phyloP scores from a whole-genome alignment of 2,888 invertebrate genomes.

The Drosophila longiperda region DNA sequence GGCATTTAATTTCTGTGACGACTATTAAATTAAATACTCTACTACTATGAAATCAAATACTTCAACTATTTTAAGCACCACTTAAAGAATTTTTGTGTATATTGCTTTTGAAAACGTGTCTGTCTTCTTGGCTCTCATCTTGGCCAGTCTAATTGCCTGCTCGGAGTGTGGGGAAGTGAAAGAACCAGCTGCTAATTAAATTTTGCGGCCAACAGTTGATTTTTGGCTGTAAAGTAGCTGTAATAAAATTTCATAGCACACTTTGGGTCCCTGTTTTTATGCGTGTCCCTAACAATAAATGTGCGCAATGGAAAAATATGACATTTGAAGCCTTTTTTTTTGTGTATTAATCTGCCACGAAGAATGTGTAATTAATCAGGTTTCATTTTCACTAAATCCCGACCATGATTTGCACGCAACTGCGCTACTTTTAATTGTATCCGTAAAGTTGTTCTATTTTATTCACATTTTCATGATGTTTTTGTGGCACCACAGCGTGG shows the following conservation, averaged over 20 bases:
- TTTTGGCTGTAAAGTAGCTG: constrained; percentile 36
- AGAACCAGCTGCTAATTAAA: constrained; percentile 52
- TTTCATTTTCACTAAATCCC: constrained; percentile 77
- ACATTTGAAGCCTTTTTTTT: constrained; percentile 67
- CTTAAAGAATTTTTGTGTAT: constrained; percentile 11
- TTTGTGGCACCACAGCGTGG: constrained; percentile 39
- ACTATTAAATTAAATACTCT: neutral
- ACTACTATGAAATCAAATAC: neutral
- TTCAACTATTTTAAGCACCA: constrained; percentile 2
- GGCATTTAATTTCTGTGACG: neutral
- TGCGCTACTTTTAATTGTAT: constrained; percentile 10
- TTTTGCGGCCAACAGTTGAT: constrained; percentile 56
- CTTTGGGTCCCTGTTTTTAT: constrained; percentile 9
- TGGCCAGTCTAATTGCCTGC: constrained; percentile 38
- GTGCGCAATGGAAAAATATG: constrained; percentile 58
- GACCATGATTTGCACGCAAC: constrained; percentile 73
- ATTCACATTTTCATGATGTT: constrained; percentile 50
- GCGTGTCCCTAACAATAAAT: constrained; percentile 55
- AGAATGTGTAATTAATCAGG: constrained; percentile 71
- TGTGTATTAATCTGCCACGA: constrained; percentile 48
- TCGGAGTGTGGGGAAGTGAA: neutral
- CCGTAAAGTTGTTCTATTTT: constrained; percentile 44
- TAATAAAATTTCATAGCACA: constrained; percentile 71
- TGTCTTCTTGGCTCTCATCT: constrained; percentile 49
- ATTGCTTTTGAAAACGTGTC: constrained; percentile 22